Base-by-base conservation (phyloP, 53 echinoderm and acorn worm genomes). In the Hippasteria phrygiana region DNA sequence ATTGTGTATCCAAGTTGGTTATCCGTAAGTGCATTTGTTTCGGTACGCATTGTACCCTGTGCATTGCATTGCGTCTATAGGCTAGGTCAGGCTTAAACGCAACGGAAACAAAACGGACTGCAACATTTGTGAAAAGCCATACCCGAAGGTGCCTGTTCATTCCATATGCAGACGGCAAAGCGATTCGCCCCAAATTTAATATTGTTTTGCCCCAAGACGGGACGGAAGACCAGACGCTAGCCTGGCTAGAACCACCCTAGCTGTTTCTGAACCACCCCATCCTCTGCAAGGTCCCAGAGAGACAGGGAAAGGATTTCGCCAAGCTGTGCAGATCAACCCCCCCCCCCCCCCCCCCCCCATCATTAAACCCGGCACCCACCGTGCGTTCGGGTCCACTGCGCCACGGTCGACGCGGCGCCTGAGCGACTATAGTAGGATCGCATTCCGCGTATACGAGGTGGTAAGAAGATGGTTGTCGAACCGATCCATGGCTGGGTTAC, bases 181-280 rank as follows among this genome's bases (percentile, higher is more conserved):
- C 75, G 55, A 55, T 3, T 41, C 55, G 78, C 37, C 78, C 78
- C 56, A 78, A 78, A 78, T 78, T 78, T 78, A 78, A 78, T 78
- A 55, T 78, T 59, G 78, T 43, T 59, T 20, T 55, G 40, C 55
- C 56, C 78, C 56, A 24, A 54, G 55, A 43, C 46, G 55, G 47
- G 78, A 78, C 24, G 78, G 78, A 59, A 37, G 17, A 43, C 54
- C 31, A 62, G 38, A 50, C 20, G 22, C 77, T 77, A 55, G 78
- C 78, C 27, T 78, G 77, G 78, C 27, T 24, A 24, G 16, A 36
- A 41, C 1, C 39, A 26, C 29, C 40, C 31, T 43, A n/a, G 12
- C 36, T 17, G n/a, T 59, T 9, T 12, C 37, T 39, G 34, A 2
- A 29, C 22, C 59, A 39, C 59, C 38, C 10, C 51, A 29, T 10